Percentiles rank a stretch among this genome's conserved stretches.
Evolutionary conservation across 2,113 vertebrate species (phyloP).

Genomic region (Phalacrocorax pelagicus): DNA sequence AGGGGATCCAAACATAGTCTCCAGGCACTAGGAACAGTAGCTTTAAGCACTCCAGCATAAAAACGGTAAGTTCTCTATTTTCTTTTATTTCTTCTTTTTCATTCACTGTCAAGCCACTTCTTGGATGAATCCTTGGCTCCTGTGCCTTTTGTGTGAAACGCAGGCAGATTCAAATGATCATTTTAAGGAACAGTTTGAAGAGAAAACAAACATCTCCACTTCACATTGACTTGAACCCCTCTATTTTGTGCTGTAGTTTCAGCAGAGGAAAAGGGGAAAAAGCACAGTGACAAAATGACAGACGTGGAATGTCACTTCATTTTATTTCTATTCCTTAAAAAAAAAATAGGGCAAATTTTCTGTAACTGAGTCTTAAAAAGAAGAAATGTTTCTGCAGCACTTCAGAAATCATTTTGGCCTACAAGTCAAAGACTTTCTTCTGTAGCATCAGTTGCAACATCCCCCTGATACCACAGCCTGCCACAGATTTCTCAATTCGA

Average conservation of each 20-base stretch:
- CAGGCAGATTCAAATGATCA: not conserved
- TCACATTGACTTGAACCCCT: not conserved
- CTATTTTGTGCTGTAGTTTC: not conserved
- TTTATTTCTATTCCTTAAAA: conserved; percentile 16
- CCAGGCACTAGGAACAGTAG: not conserved
- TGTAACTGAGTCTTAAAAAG: not conserved
- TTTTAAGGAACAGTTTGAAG: not conserved
- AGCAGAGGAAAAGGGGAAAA: not conserved
- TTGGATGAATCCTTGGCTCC: not conserved
- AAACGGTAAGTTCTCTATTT: not conserved
- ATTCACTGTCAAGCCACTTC: not conserved
- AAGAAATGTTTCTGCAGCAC: not conserved
- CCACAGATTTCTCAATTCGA: not conserved
- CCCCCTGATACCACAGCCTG: not conserved
- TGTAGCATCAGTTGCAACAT: not conserved
- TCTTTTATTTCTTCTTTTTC: not conserved
- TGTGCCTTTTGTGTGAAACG: not conserved
- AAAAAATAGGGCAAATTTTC: not conserved
- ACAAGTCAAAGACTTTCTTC: not conserved
- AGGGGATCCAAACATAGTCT: not conserved
- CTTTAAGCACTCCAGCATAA: not conserved
- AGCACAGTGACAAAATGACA: not conserved
- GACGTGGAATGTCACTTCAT: not conserved
- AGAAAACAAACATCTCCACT: not conserved
- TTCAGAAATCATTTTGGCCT: not conserved